These are phyloP conservation scores for Platyscapa corneri DNA, from an alignment of 1,140 invertebrate genomes.

Conservation along the genomic window DNA sequence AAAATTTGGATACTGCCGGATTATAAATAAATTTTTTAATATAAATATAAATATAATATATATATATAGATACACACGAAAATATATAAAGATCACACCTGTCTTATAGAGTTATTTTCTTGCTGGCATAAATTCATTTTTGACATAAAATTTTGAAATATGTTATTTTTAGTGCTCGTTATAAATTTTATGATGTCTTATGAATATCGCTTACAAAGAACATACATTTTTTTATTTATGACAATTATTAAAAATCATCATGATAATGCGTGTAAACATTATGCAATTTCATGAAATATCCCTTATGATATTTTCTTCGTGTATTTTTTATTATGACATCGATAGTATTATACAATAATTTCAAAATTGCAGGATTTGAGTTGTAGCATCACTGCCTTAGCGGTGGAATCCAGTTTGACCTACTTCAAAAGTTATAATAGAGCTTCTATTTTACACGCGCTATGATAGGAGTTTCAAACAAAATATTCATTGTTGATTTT, in stretches of 20 bases:
- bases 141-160: no score
- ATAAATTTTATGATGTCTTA: neutral
- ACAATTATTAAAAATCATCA: no score
- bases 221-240: neutral
- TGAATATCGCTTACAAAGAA: neutral
- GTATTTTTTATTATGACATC: neutral
- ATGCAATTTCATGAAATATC: neutral
- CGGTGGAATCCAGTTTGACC: constrained; percentile 42
- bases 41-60: no score
- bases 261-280: neutral
- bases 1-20: no score
- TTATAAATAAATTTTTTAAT: neutral
- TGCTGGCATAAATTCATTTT: neutral
- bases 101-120: no score
- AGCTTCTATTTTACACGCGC: constrained; percentile 36
- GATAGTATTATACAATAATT: constrained; percentile 16
- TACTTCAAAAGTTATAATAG: constrained; percentile 28
- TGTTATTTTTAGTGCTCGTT: no score
- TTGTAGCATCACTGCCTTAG: neutral
- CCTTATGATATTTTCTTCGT: neutral
- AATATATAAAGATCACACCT: neutral
- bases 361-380: constrained; percentile 39
- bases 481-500: constrained; percentile 29
- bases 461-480: constrained; percentile 31
- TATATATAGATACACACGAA: no score